A percentile compares a stretch with the other conserved stretches of the same genome.
Evolutionary conservation across 2,113 vertebrate species (phyloP).

Genomic region (Aphyosemion australe): DNA sequence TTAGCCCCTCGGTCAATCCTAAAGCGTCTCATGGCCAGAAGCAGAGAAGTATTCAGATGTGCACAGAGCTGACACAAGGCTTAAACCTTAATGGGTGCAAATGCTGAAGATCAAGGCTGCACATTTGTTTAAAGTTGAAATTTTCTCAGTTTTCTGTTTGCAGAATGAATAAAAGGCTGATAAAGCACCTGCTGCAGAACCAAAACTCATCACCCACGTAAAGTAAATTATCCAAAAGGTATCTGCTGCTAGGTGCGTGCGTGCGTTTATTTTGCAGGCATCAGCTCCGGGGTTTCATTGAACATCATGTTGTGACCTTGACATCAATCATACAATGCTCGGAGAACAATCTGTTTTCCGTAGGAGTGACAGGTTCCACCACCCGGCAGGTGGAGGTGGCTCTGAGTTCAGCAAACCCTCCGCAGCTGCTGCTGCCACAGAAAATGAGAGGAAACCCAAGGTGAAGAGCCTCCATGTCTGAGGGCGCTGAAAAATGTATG

Average conservation of each 20-base stretch:
- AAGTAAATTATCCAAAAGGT: background rate
- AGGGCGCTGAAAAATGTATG: conserved; percentile 74
- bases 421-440: conserved; percentile 37
- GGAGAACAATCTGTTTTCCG: conserved; percentile 19
- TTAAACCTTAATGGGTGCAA: background rate
- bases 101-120: background rate
- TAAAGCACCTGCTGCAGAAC: conserved; percentile 2
- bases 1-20: background rate
- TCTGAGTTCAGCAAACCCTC: conserved; percentile 26
- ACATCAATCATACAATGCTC: conserved; percentile 15
- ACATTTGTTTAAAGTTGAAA: background rate
- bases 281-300: background rate
- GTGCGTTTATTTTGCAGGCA: background rate
- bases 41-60: background rate
- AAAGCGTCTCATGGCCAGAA: background rate
- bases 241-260: background rate
- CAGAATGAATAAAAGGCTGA: background rate
- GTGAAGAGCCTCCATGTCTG: conserved; percentile 63
- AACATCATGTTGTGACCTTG: conserved; percentile 1
- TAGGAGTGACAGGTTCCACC: conserved; percentile 32
- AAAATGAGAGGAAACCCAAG: conserved; percentile 50
- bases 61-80: background rate
- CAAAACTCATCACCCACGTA: background rate
- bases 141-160: background rate
- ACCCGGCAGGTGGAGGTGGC: conserved; percentile 23